Evolutionary conservation across 2,113 vertebrate genomes (phyloP), one percentile per base, ranked within the genome.

Genomic region (Periophthalmodon schlosseri): DNA sequence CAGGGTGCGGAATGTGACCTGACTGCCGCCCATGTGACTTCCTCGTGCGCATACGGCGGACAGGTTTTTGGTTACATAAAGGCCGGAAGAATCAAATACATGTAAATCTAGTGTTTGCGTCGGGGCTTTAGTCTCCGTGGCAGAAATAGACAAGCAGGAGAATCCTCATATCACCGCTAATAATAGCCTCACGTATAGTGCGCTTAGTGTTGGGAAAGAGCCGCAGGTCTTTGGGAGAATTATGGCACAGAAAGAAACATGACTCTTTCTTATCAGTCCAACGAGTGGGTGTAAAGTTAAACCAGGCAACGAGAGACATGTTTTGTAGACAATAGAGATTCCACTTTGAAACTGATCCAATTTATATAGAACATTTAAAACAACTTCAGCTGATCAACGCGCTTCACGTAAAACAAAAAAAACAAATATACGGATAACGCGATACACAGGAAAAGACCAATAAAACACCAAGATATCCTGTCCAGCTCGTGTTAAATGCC

Each of bases 1-100:
- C 65, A 52, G 9, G 88, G 86, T 78, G 86, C 50, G 87, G 80
- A 58, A 2, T 20, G 54, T 75, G 57, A 85, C 77, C 76, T 85
- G 84, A 88, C 72, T 83, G 76, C 68, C 8, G 65, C 60, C 15
- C 68, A 39, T n/a, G 66, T 39, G 1, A 49, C 68, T 73, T 77
- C 70, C 13, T 8, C n/a, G 58, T 58, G 66, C 13, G 9, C 12
- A 67, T n/a, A 64, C 64, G 52, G 20, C 60, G 52, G 16, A 36
- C 70, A 80, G 54, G 23, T 54, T 14, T 28, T 47, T 70, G 39
- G 15, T 44, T 11, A 16, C 34, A 2, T 23, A 39, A 72, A 44
- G 21, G 52, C 56, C 65, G n/a, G 12, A 46, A 3, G 15, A 7
- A 23, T 80, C 63, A 65, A 65, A 39, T 21, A 20, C 34, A 39